Conservation (phyloP, 2,888 invertebrate genomes). For the Muscina levida region DNA sequence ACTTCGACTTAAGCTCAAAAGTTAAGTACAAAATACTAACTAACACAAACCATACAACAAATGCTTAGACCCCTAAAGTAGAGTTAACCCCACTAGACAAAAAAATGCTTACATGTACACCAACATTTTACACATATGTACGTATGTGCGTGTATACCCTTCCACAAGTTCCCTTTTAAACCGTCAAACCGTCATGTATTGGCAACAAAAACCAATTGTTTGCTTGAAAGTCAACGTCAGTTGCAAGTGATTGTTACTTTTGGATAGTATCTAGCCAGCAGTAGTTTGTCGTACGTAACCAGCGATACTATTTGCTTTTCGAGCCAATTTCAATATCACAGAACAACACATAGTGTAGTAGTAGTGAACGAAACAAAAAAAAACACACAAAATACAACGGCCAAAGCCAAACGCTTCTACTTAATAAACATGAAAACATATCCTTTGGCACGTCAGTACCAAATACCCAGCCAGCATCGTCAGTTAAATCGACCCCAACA, state of each 20-base stretch:
- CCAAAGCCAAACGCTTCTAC: slow-evolving; percentile 42
- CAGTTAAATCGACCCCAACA: slow-evolving; percentile 47
- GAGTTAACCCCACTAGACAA: slow-evolving; percentile 33
- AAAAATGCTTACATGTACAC: slow-evolving; percentile 9
- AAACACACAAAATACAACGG: slow-evolving; percentile 32
- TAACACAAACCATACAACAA: slow-evolving; percentile 10
- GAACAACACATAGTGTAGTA: neutral
- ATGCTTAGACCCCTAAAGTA: slow-evolving; percentile 20
- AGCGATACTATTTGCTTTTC: slow-evolving; percentile 51
- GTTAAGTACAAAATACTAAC: neutral
- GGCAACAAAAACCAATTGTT: slow-evolving; percentile 59
- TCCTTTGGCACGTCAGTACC: slow-evolving; percentile 61
- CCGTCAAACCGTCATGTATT: neutral
- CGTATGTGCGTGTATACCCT: no score
- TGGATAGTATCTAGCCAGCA: slow-evolving; percentile 46
- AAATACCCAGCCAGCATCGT: slow-evolving; percentile 39
- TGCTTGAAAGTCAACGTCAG: slow-evolving; percentile 69
- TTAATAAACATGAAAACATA: slow-evolving; percentile 65
- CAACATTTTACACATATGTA: no score
- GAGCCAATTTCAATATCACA: slow-evolving; percentile 55
- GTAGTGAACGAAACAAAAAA: slow-evolving; percentile 59
- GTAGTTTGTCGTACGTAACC: slow-evolving; percentile 31
- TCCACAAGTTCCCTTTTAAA: no score
- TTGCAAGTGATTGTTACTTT: slow-evolving; percentile 71
- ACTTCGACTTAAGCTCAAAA: no score